Evolutionary conservation across 2,113 vertebrate species (phyloP).

Genomic region (Nannospalax galili): DNA sequence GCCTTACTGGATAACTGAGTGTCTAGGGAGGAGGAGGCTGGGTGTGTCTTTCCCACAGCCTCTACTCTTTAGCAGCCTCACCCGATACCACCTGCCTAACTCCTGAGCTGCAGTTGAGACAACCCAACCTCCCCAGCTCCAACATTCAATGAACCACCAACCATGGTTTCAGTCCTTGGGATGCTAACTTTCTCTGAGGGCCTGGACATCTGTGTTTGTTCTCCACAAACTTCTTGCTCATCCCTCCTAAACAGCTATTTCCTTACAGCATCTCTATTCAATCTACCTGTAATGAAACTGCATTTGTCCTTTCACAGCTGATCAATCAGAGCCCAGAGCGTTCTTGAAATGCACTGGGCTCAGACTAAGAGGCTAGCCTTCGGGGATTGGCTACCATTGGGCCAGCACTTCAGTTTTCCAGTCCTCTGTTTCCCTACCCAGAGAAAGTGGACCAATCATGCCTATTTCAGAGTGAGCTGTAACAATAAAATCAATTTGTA

Average conservation of each 20-base stretch:
- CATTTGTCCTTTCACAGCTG: neutral
- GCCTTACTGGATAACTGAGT: neutral
- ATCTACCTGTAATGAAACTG: neutral
- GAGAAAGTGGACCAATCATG: neutral
- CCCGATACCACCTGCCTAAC: no score
- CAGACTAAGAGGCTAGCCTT: neutral
- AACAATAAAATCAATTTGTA: neutral
- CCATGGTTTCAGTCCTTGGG: neutral
- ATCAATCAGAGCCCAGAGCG: neutral
- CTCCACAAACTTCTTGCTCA: neutral
- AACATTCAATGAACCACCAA: neutral
- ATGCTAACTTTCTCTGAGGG: neutral
- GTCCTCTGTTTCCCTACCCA: neutral
- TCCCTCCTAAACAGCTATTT: neutral
- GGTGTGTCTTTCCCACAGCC: neutral
- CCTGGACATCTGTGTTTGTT: neutral
- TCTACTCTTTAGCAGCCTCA: accelerated
- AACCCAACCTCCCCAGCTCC: neutral
- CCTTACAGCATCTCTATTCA: no score
- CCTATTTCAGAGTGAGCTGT: neutral
- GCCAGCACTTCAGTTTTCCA: neutral
- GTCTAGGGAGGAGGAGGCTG: neutral
- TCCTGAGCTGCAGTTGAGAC: no score
- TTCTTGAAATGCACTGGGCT: neutral
- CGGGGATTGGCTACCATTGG: neutral